Evolutionary conservation across 2,888 invertebrate species (phyloP), one percentile per base, ranked within the genome.

Genomic region (Epinotia ramella): DNA sequence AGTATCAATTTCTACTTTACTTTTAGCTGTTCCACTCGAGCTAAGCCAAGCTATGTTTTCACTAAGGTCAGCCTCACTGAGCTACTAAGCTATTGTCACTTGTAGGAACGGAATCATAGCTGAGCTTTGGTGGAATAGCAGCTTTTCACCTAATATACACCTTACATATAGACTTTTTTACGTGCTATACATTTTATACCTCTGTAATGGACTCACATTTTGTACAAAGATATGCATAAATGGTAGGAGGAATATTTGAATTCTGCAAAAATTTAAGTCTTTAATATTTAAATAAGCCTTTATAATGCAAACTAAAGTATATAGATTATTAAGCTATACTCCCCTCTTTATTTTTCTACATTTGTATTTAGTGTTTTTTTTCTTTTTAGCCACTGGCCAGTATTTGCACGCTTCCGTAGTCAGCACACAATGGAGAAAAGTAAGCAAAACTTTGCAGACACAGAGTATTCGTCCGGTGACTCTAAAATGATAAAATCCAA

Each of bases 381-480:
- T 76, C 79, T 82, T 86, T 87, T 81, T 87, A 86, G 86, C 82
- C 77, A 80, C 80, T 83, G 84, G 81, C 82, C 82, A 83, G 80
- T 84, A 85, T 80, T 84, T 83, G 89, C 90, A 91, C 92, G 91
- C 92, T 87, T 87, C 75, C 86, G 81, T 86, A 76, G 78, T 83
- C 76, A 93, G 87, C 93, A 87, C 91, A 82, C 80, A 85, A 28
- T 84, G 79, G 90, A 89, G 78, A 85, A 83, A 89, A 89, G 87
- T 11, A 78, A 80, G 70, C 65, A 83, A 20, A 81, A 77, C 62
- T 90, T 85, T 80, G 84, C 89, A 78, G 89, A 89, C 79, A 87
- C 88, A 24, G 85, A 90, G 66, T 90, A 83, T 78, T 92, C 92
- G 1, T 90, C 91, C 13, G 94, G 93, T 20, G 94, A 93, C 78